These are phyloP conservation scores for Plebejus argus DNA, from an alignment of 2,888 invertebrate species.

Conservation along the genomic window DNA sequence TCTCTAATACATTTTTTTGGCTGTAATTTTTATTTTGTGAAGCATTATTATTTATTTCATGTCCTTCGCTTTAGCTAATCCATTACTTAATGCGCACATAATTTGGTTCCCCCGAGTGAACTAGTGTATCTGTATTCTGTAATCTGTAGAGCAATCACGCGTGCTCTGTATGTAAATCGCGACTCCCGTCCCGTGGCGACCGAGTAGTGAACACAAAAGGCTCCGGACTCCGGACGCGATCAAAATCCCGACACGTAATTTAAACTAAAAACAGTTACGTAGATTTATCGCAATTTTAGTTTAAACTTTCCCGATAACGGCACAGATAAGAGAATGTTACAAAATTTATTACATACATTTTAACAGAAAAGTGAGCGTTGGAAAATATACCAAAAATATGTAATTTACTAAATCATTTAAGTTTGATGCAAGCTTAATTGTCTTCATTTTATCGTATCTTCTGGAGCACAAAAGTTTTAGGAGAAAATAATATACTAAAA, in stretches of 20 bases:
- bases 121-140: too few relatives aligned
- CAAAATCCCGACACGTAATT: background rate
- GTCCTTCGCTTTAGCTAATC: background rate
- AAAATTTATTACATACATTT: background rate
- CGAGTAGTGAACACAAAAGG: background rate
- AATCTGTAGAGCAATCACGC: conserved; percentile 3
- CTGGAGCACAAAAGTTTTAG: too few relatives aligned
- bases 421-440: too few relatives aligned
- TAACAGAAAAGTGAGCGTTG: background rate
- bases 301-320: background rate
- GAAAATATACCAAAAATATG: background rate
- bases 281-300: background rate
- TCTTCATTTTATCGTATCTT: too few relatives aligned
- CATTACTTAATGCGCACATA: conserved; percentile 10
- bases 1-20: too few relatives aligned
- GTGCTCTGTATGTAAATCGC: conserved; percentile 2
- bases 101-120: conserved; percentile 3
- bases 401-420: background rate
- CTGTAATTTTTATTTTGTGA: background rate
- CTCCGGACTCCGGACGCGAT: background rate
- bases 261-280: background rate
- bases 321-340: background rate
- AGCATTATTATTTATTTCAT: background rate
- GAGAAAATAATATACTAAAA: too few relatives aligned
- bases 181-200: conserved; percentile 5